These are phyloP conservation scores for Macropis europaea DNA, from an alignment of 2,888 invertebrate genomes.

Conservation along the genomic window DNA sequence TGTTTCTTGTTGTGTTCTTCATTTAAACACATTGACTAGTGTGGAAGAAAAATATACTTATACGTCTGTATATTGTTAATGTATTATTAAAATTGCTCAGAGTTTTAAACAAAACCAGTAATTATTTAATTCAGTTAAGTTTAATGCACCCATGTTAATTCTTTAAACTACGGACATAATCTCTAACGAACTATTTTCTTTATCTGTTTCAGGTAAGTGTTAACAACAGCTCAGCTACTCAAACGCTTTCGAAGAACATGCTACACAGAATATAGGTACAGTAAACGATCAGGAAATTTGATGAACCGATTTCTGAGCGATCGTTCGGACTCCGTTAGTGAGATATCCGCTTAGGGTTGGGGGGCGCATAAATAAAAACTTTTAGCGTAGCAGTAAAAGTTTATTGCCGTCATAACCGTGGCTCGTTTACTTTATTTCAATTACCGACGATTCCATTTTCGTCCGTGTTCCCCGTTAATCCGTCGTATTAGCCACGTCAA, in stretches of 20 bases:
- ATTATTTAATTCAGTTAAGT: no score
- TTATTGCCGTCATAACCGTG: constrained; percentile 45
- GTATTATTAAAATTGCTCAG: no score
- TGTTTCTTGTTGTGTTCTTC: no score
- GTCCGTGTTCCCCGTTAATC: constrained; percentile 45
- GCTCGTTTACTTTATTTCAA: constrained; percentile 55
- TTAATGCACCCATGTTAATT: no score
- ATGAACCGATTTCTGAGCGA: not conserved
- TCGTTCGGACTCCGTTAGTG: constrained; percentile 33
- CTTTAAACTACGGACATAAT: no score
- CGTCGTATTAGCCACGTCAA: constrained; percentile 33
- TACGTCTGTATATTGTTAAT: no score
- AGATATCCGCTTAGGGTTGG: constrained; percentile 32
- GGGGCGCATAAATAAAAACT: constrained; percentile 48
- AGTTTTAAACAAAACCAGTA: no score
- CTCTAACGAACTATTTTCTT: not conserved
- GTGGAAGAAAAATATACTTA: no score
- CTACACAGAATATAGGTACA: constrained; percentile 9
- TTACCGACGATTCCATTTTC: constrained; percentile 47
- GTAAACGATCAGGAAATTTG: not conserved
- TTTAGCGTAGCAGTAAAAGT: constrained; percentile 55
- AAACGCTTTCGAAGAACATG: not conserved
- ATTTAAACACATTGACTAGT: no score
- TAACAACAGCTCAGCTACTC: no score
- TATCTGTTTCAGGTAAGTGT: constrained; percentile 56